These are phyloP conservation scores for Anomalospiza imberbis DNA, from an alignment of 2,797 vertebrate species.

Conservation along the genomic window DNA sequence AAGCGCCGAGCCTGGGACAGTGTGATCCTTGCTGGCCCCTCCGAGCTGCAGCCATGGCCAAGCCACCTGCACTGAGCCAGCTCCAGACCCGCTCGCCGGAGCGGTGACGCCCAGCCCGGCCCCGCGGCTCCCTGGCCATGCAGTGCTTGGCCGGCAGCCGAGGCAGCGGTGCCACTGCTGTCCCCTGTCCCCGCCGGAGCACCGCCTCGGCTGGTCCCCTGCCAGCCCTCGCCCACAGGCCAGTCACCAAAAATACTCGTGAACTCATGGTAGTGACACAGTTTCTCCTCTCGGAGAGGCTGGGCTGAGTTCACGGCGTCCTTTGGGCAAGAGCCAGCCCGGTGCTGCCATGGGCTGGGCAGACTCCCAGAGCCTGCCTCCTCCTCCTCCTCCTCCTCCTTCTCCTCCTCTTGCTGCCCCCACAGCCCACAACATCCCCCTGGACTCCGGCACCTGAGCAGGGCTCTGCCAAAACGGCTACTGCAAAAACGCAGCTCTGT, in stretches of 20 bases:
- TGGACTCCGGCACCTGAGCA: not conserved
- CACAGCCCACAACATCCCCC: not conserved
- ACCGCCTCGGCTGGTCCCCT: accelerated
- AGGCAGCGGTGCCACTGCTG: not conserved
- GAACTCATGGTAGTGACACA: constrained; percentile 25
- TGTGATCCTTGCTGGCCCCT: not conserved
- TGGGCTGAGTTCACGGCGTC: not conserved
- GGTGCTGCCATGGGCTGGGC: not conserved
- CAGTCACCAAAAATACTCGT: constrained; percentile 34
- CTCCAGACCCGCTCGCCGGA: not conserved
- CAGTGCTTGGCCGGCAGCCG: not conserved
- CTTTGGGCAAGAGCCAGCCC: not conserved
- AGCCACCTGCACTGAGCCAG: not conserved
- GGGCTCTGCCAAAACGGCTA: not conserved
- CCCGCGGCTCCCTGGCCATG: not conserved
- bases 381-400: not conserved
- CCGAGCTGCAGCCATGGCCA: not conserved
- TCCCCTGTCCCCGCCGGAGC: accelerated
- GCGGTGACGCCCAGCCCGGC: not conserved
- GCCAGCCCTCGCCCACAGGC: not conserved
- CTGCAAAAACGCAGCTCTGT: not conserved
- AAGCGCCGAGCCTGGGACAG: not conserved
- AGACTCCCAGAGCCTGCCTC: not conserved
- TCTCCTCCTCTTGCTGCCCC: not conserved
- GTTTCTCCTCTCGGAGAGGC: not conserved